Conservation (phyloP, 2,797 vertebrate species). For the Eupleurogrammus muticus region DNA sequence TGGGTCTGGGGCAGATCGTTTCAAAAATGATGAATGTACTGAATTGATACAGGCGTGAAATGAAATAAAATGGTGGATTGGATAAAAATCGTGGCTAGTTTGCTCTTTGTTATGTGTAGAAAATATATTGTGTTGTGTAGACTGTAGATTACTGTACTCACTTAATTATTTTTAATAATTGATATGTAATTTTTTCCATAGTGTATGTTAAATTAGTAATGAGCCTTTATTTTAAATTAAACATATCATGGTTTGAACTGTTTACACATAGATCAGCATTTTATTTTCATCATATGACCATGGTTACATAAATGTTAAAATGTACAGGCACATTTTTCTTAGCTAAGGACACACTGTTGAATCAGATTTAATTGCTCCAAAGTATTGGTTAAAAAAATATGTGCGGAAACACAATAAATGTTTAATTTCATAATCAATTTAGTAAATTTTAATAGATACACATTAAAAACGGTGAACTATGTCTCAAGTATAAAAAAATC, state of each 20-base stretch:
- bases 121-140: background rate
- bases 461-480: background rate
- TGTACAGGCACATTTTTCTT: background rate
- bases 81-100: constrained; percentile 45
- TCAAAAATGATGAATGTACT: constrained; percentile 73
- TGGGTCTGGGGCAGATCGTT: constrained; percentile 59
- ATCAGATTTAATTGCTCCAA: background rate
- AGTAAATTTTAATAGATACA: constrained; percentile 3
- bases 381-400: background rate
- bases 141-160: background rate
- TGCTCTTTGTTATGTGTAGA: constrained; percentile 2
- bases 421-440: background rate
- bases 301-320: background rate
- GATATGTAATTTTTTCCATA: background rate
- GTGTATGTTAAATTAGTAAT: background rate
- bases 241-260: background rate
- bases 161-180: background rate
- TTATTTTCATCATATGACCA: background rate
- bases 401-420: background rate
- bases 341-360: background rate
- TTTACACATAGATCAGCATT: background rate
- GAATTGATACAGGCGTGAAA: constrained; percentile 62
- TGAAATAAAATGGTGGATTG: constrained; percentile 78
- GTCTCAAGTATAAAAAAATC: background rate
- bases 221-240: background rate